Conservation (phyloP, 2,888 invertebrate genomes). For the Acleris literana region DNA sequence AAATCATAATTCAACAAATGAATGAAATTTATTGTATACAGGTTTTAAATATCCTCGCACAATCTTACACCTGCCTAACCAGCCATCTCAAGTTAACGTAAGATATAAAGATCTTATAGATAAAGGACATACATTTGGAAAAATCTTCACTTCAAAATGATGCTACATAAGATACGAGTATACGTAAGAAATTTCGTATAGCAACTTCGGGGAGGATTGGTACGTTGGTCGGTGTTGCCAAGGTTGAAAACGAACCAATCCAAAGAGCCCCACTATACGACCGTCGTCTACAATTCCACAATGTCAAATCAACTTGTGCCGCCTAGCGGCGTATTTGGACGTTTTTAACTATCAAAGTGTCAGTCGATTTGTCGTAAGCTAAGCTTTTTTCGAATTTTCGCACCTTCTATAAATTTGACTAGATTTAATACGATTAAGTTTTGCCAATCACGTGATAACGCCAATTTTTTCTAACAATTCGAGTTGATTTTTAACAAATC, state of each 20-base stretch:
- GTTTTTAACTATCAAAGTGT: conserved; percentile 63
- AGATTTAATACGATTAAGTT: conserved; percentile 74
- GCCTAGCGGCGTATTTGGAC: conserved; percentile 79
- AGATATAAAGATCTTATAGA: conserved; percentile 79
- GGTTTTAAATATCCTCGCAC: conserved; percentile 82
- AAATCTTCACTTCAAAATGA: conserved; percentile 65
- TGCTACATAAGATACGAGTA: conserved; percentile 66
- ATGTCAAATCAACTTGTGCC: conserved; percentile 75
- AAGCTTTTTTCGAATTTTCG: conserved; percentile 60
- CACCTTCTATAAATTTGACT: conserved; percentile 76
- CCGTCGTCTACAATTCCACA: conserved; percentile 77
- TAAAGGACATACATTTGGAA: conserved; percentile 77
- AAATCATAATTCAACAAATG: conserved; percentile 78
- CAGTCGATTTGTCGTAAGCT: conserved; percentile 76
- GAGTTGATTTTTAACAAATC: conserved; percentile 52
- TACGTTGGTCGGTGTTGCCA: conserved; percentile 10
- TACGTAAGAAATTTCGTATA: conserved; percentile 58
- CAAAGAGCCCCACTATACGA: conserved; percentile 37
- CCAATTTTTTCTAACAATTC: conserved; percentile 59
- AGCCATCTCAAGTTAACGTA: conserved; percentile 79
- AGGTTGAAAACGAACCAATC: conserved; percentile 25
- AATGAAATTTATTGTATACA: conserved; percentile 84
- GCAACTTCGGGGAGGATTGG: conserved; percentile 22
- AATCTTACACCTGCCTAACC: conserved; percentile 78
- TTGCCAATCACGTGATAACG: conserved; percentile 68